These are phyloP conservation scores for Galaxias olidus DNA, from an alignment of 2,797 vertebrate species.

Conservation along the genomic window DNA sequence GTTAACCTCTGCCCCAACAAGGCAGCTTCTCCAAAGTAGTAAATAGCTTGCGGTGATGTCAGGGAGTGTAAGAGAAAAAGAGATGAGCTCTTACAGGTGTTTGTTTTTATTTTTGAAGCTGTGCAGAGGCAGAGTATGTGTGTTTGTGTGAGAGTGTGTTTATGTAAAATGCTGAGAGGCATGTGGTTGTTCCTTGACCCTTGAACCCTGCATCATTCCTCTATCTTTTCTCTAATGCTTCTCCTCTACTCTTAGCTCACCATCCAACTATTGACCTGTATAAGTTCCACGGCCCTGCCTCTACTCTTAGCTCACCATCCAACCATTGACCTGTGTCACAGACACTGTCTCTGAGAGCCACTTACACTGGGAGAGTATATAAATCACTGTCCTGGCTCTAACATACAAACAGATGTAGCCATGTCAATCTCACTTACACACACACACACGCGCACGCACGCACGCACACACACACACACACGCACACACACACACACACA, in stretches of 20 bases:
- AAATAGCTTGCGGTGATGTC: conserved; percentile 42
- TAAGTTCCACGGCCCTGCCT: neutral
- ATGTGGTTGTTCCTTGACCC: conserved; percentile 7
- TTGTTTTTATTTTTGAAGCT: neutral
- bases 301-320: neutral
- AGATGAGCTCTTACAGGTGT: neutral
- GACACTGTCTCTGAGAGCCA: no score
- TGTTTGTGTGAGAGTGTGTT: neutral
- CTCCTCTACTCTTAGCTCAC: conserved; percentile 1
- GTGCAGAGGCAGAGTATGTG: neutral
- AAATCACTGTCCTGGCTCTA: no score
- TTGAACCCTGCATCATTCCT: conserved; percentile 38
- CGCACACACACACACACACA: conserved; percentile 2
- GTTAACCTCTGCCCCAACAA: conserved; percentile 44
- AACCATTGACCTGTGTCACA: no score
- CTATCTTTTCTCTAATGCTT: conserved; percentile 6
- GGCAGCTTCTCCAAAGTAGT: conserved; percentile 32
- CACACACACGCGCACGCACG: conserved; percentile 17
- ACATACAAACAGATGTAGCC: neutral
- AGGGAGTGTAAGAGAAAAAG: neutral
- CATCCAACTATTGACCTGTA: no score
- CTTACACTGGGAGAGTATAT: no score
- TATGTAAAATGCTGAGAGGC: neutral
- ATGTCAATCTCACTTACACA: conserved; percentile 16
- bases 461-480: neutral